phyloP scores from a whole-genome alignment of 92 coral and sea anemone species.

The Palythoa grandis region DNA sequence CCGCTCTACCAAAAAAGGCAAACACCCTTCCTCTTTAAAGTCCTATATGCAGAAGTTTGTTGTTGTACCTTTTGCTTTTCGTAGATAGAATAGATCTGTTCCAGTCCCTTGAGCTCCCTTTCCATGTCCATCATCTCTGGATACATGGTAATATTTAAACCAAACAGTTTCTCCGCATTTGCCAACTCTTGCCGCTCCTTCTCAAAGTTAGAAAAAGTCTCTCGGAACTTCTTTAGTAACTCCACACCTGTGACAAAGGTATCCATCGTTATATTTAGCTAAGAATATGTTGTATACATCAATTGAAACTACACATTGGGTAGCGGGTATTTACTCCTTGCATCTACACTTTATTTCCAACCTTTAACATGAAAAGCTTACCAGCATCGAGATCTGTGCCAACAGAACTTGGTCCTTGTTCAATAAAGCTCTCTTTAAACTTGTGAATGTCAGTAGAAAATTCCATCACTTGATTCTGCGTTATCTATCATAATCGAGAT shows the following conservation, averaged over 20 bases:
- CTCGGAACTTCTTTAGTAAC: constrained; percentile 88
- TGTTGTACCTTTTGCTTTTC: constrained; percentile 83
- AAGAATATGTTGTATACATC: not conserved
- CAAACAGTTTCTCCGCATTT: constrained; percentile 97
- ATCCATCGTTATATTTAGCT: not conserved
- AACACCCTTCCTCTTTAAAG: too few relatives aligned
- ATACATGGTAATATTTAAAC: constrained; percentile 91
- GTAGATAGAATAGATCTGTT: constrained; percentile 89
- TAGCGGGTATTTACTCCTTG: too few relatives aligned
- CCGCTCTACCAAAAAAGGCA: too few relatives aligned
- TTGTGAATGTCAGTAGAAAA: constrained; percentile 86
- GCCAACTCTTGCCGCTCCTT: constrained; percentile 98
- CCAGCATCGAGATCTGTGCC: constrained; percentile 96
- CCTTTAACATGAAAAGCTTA: constrained; percentile 15
- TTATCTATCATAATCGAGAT: constrained; percentile 64
- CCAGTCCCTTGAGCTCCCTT: constrained; percentile 94
- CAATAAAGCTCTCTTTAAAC: constrained; percentile 90
- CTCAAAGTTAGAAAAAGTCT: constrained; percentile 82
- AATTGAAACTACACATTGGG: too few relatives aligned
- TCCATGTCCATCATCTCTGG: constrained; percentile 98
- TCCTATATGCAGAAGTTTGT: not conserved
- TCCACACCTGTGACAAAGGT: constrained; percentile 78
- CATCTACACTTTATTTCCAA: too few relatives aligned
- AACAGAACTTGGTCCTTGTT: constrained; percentile 91
- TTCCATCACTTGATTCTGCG: constrained; percentile 93